Evolutionary conservation across 2,888 invertebrate genomes (phyloP).

Genomic region (Drosophila borborema): DNA sequence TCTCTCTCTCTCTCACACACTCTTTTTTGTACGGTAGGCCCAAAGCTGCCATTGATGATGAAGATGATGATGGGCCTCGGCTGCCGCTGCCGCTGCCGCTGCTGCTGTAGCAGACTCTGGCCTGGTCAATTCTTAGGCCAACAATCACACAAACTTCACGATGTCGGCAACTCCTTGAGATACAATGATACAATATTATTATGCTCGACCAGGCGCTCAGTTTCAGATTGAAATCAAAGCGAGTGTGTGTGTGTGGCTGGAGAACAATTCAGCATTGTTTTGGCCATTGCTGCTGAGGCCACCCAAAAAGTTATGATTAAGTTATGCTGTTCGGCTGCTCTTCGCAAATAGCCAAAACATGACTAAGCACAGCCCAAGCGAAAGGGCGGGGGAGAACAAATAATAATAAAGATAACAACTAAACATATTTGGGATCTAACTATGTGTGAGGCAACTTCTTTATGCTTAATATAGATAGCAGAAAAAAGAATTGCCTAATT

Average conservation of each 20-base stretch:
- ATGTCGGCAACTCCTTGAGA: slow-evolving; percentile 72
- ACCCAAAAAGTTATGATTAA: slow-evolving; percentile 84
- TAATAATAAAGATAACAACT: background rate
- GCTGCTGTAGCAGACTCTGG: slow-evolving; percentile 27
- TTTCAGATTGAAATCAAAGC: slow-evolving; percentile 78
- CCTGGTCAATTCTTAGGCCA: slow-evolving; percentile 39
- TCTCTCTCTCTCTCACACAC: too few species aligned
- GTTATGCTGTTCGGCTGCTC: slow-evolving; percentile 60
- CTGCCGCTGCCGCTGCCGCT: slow-evolving; percentile 37
- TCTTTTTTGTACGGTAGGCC: slow-evolving; percentile 72
- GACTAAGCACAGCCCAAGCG: slow-evolving; percentile 55
- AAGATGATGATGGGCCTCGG: slow-evolving; percentile 71
- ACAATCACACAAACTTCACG: slow-evolving; percentile 54
- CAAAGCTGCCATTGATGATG: slow-evolving; percentile 77
- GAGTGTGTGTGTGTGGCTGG: slow-evolving; percentile 40
- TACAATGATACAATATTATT: slow-evolving; percentile 80
- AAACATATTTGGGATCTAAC: background rate
- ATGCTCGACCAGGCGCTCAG: slow-evolving; percentile 68
- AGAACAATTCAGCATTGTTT: slow-evolving; percentile 79
- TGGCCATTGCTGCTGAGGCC: slow-evolving; percentile 70
- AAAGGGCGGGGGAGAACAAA: background rate
- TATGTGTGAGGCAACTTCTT: background rate
- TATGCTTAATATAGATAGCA: background rate
- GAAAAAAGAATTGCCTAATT: background rate
- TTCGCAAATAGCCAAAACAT: slow-evolving; percentile 72